Base-by-base conservation (phyloP, 2,888 invertebrate species). In the Eristalinus sepulchralis region DNA sequence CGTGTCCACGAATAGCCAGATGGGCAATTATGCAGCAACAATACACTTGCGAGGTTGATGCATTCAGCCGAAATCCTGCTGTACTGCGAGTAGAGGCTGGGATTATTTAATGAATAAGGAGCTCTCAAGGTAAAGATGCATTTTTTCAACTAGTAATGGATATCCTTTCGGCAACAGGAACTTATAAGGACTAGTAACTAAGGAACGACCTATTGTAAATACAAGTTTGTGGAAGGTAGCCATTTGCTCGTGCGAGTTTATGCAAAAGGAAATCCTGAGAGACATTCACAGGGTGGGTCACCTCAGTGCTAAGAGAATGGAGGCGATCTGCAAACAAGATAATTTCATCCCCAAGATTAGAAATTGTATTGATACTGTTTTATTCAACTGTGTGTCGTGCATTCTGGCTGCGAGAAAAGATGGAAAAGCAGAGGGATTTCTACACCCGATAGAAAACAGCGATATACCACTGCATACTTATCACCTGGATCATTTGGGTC, bases 1-100 rank as follows among this genome's bases (percentile, higher is more conserved):
- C 47, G 17, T 39, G 60, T 11, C 27, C 73, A 11, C 63, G 66
- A 53, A 60, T 73, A 17, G 64, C 71, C 33, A 34, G 67, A 11
- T 73, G 62, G 80, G 34, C 66, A 17, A 20, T 80, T 10, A 55
- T 73, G 11, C 55, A 17, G 55, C 34, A 34, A 34, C 34, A 36
- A n/a, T 27, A 27, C 27, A 27, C 5, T 27, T 5, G 27, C 27
- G 27, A 27, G 2, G 27, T 3, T 27, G 27, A n/a, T n/a, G n/a
- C n/a, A n/a, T n/a, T n/a, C n/a, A n/a, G n/a, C n/a, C n/a, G n/a
- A n/a, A n/a, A n/a, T n/a, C n/a, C n/a, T n/a, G n/a, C n/a, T n/a
- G n/a, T n/a, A n/a, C n/a, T n/a, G n/a, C n/a, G n/a, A n/a, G n/a
- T n/a, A n/a, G n/a, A n/a, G n/a, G n/a, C n/a, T n/a, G 27, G 27